Percentiles rank a stretch among this genome's conserved stretches.
Evolutionary conservation across 1,140 invertebrate genomes (phyloP).

Genomic region (Aphis gossypii): DNA sequence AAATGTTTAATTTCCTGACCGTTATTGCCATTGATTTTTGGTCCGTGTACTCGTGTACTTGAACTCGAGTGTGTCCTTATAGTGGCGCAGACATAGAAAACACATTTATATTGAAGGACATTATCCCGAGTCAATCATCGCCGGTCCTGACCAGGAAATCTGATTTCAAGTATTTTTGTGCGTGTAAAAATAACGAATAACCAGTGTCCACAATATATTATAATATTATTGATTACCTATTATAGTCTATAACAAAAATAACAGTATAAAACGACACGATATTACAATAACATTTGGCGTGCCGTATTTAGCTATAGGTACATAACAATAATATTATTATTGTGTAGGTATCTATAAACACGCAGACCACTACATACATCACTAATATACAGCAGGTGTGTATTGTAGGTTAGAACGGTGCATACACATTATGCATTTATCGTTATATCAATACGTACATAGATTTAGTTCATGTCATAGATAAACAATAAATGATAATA

Average conservation of each 20-base stretch:
- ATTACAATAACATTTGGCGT: background rate
- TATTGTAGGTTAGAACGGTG: no score
- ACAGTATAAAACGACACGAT: background rate
- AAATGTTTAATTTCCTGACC: background rate
- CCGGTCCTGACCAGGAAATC: background rate
- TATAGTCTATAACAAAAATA: no score
- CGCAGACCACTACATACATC: no score
- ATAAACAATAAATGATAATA: background rate
- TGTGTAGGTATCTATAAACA: background rate
- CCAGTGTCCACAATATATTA: background rate
- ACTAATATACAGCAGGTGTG: no score
- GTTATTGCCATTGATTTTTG: background rate
- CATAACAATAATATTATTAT: constrained; percentile 5
- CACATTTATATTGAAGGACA: background rate
- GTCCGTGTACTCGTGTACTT: background rate
- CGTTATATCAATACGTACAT: no score
- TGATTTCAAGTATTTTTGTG: background rate
- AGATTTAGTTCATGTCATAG: background rate
- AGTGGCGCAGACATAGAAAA: no score
- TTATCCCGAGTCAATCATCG: background rate
- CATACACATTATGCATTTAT: no score
- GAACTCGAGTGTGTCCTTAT: background rate
- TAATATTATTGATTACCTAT: no score
- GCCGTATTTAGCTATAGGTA: background rate
- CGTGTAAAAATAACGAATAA: background rate